phyloP scores from a whole-genome alignment of 2,888 invertebrate genomes.

The Formica aserva region DNA sequence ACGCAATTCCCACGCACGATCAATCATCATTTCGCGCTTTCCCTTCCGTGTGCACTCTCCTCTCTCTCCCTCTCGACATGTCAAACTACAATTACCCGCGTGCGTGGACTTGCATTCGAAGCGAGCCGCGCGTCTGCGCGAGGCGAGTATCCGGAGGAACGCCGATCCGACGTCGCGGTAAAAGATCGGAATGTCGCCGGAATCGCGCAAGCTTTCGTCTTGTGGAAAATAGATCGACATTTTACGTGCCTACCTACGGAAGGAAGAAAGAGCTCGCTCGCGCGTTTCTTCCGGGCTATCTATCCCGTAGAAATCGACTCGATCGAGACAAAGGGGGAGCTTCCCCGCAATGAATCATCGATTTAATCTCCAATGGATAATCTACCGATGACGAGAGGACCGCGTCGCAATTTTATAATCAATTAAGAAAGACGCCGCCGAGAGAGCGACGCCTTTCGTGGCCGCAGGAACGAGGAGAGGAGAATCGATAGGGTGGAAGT shows the following conservation, averaged over 20 bases:
- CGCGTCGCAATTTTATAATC: conserved; percentile 66
- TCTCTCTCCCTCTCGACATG: not conserved
- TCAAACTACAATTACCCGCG: conserved; percentile 51
- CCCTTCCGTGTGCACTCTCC: not conserved
- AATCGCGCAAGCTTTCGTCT: conserved; percentile 38
- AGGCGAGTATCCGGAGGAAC: conserved; percentile 15
- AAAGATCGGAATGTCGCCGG: conserved; percentile 43
- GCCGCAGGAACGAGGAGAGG: conserved; percentile 13
- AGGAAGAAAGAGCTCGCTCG: conserved; percentile 13
- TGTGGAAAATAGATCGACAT: conserved; percentile 59
- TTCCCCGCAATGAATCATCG: conserved; percentile 46
- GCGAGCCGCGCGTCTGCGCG: conserved; percentile 20
- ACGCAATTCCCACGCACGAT: conserved; percentile 36
- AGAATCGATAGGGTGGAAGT: conserved; percentile 50
- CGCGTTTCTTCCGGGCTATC: conserved; percentile 22
- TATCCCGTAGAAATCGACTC: conserved; percentile 54
- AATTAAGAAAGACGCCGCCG: conserved; percentile 60
- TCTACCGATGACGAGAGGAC: conserved; percentile 47
- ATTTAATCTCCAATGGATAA: conserved; percentile 51
- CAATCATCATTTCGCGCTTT: conserved; percentile 58
- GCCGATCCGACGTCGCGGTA: not conserved
- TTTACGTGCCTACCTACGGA: conserved; percentile 52
- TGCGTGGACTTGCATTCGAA: conserved; percentile 36
- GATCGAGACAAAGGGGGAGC: conserved; percentile 21
- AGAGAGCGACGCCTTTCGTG: conserved; percentile 34